A percentile compares a stretch with the other conserved stretches of the same genome.
These are phyloP conservation scores for Acrocephalus scirpaceus DNA, from an alignment of 2,797 vertebrate genomes.

Conservation along the genomic window DNA sequence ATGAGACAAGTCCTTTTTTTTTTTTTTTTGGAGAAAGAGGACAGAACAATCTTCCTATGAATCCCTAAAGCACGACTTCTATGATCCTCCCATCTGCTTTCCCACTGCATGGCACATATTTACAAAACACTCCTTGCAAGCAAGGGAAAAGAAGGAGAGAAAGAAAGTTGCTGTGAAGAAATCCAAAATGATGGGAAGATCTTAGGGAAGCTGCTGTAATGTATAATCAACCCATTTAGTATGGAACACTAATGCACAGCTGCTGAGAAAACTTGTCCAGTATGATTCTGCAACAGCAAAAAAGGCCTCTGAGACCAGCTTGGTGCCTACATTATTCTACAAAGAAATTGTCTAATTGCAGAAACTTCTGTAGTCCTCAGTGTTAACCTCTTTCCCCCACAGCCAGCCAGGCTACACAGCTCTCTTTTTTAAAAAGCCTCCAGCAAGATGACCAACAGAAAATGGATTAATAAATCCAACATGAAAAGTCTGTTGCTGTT, in stretches of 20 bases:
- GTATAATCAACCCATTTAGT: constrained; percentile 56
- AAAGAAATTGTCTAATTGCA: constrained; percentile 61
- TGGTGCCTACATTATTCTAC: not conserved
- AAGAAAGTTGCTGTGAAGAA: constrained; percentile 30
- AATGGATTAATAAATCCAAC: constrained; percentile 3
- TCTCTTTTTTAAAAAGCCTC: not conserved
- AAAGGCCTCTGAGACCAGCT: constrained; percentile 54
- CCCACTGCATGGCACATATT: not conserved
- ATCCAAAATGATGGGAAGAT: constrained; percentile 35
- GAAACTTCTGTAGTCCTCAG: constrained; percentile 33
- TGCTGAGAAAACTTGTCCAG: constrained; percentile 60
- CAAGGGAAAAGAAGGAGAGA: not conserved
- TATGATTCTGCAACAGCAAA: constrained; percentile 23
- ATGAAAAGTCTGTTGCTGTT: not conserved
- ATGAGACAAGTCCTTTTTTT: not conserved
- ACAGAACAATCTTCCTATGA: not conserved
- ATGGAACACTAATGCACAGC: constrained; percentile 40
- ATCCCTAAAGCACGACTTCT: not conserved
- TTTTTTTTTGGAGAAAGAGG: not conserved
- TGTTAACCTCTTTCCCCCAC: constrained; percentile 15
- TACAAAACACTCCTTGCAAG: not conserved
- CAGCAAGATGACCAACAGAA: not conserved
- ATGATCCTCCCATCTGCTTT: constrained; percentile 26
- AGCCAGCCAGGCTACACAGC: not conserved
- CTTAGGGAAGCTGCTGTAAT: constrained; percentile 32